These are phyloP conservation scores for Girardia tigrina DNA, from an alignment of 2,888 invertebrate species.

Conservation along the genomic window DNA sequence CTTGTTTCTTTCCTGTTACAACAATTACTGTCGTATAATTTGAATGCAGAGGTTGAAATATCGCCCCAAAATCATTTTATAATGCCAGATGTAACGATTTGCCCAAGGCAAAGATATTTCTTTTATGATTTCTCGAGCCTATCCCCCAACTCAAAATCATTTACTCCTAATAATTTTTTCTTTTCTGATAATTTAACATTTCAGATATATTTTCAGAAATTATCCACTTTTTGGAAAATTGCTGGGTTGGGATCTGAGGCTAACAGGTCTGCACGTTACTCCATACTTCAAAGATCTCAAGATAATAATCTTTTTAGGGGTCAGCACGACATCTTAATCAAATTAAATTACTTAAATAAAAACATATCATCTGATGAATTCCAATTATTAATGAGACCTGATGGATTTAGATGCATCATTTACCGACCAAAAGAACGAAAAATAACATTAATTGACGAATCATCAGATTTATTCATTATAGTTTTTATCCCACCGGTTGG, in stretches of 20 bases:
- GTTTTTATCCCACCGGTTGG: constrained; percentile 1
- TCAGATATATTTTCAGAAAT: not conserved
- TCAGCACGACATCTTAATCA: not conserved
- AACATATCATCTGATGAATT: not conserved
- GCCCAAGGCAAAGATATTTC: not conserved
- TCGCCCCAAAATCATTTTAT: not conserved
- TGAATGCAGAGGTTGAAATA: not conserved
- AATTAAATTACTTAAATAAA: not conserved
- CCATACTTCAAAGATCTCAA: not conserved
- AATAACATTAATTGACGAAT: not conserved
- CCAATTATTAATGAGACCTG: not conserved
- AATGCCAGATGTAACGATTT: not conserved
- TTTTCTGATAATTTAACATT: not conserved
- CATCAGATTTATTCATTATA: not conserved
- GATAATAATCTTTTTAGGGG: not conserved
- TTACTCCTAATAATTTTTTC: not conserved
- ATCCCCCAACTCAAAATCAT: too few relatives aligned
- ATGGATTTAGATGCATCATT: not conserved
- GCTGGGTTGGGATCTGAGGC: not conserved
- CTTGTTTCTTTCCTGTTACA: not conserved
- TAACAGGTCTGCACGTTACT: not conserved
- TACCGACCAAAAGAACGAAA: not conserved
- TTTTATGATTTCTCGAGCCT: too few relatives aligned
- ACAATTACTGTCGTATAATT: not conserved
- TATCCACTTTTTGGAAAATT: not conserved